Conservation (phyloP, 2,797 vertebrate species). For the Rachycentron canadum region DNA sequence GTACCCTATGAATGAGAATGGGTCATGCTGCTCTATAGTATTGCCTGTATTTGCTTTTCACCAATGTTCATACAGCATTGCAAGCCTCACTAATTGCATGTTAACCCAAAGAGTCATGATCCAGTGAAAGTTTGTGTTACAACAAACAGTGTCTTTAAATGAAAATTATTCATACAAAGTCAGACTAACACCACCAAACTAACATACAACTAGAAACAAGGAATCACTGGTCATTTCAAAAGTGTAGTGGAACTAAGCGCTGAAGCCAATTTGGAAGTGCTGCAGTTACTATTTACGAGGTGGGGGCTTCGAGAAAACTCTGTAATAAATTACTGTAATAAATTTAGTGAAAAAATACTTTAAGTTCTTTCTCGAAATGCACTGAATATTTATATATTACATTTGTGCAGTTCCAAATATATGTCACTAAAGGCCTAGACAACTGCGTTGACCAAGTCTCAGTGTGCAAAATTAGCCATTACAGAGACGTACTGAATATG, state of each 20-base stretch:
- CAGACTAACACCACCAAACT: neutral
- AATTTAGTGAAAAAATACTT: too few species aligned
- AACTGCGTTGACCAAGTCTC: too few species aligned
- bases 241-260: neutral
- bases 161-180: neutral
- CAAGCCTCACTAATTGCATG: conserved; percentile 4
- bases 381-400: too few species aligned
- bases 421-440: too few species aligned
- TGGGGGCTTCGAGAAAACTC: too few species aligned
- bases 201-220: neutral
- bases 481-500: too few species aligned
- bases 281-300: too few species aligned
- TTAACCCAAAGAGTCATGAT: neutral
- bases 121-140: neutral
- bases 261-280: too few species aligned
- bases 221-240: neutral
- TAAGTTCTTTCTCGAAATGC: too few species aligned
- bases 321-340: too few species aligned
- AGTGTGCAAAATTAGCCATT: too few species aligned
- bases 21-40: conserved; percentile 42
- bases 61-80: neutral
- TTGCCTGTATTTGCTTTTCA: conserved; percentile 45
- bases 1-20: conserved; percentile 67
- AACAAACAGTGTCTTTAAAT: neutral
- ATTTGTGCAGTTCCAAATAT: too few species aligned